Evolutionary conservation across 2,888 invertebrate genomes (phyloP).

Genomic region (Oscheius myriophilus): DNA sequence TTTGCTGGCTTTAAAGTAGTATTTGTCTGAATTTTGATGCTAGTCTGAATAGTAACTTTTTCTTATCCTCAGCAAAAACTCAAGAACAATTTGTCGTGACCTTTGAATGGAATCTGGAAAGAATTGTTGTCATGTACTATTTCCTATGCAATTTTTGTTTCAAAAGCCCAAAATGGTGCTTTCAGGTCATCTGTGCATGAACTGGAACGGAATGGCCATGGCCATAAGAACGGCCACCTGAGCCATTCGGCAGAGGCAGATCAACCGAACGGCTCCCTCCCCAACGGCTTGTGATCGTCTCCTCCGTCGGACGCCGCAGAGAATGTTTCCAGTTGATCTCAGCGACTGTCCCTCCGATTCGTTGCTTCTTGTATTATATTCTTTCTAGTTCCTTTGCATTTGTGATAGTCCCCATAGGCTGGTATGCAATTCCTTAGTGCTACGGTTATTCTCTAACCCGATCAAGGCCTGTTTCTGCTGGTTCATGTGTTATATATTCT

Average conservation of each 20-base stretch:
- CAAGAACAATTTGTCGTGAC: no score
- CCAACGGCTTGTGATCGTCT: neutral
- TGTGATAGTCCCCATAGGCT: constrained; percentile 20
- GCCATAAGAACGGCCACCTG: neutral
- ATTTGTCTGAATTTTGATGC: no score
- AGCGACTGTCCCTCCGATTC: neutral
- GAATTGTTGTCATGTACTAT: no score
- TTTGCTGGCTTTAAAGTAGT: neutral
- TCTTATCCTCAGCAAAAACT: no score
- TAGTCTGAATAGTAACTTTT: no score
- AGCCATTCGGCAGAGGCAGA: neutral
- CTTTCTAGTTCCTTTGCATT: constrained; percentile 1
- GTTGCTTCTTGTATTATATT: neutral
- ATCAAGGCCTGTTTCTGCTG: no score
- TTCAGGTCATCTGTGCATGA: constrained; percentile 25
- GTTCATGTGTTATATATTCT: no score
- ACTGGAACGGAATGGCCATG: constrained; percentile 18
- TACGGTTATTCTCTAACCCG: no score
- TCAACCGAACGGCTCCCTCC: neutral
- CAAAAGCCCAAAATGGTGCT: no score
- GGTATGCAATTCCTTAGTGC: neutral
- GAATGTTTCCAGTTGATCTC: neutral
- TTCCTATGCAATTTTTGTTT: no score
- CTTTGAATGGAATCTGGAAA: no score
- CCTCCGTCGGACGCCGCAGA: neutral